Conservation (phyloP, 2,888 invertebrate species). For the Erebia palarica region DNA sequence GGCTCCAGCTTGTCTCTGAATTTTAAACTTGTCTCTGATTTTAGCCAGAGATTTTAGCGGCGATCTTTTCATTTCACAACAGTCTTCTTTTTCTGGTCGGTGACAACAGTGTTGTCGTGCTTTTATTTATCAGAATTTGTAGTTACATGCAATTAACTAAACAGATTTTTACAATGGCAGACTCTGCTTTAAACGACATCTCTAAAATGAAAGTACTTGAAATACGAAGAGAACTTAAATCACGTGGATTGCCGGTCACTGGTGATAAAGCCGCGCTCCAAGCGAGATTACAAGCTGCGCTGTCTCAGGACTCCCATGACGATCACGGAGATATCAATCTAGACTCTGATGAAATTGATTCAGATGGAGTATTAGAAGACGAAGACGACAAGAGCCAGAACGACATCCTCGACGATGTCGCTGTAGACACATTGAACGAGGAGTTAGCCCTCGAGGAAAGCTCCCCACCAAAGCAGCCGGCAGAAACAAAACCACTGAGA, state of each 20-base stretch:
- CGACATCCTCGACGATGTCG: conserved; percentile 68
- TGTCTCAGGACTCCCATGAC: conserved; percentile 71
- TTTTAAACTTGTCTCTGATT: too few species aligned
- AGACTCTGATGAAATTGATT: conserved; percentile 79
- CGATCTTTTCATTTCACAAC: too few species aligned
- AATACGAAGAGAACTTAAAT: conserved; percentile 90
- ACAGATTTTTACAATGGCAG: conserved; percentile 46
- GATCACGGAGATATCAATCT: conserved; percentile 70
- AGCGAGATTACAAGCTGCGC: conserved; percentile 86
- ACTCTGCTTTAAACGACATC: conserved; percentile 57
- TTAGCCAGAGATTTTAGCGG: too few species aligned
- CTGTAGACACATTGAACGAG: conserved; percentile 67
- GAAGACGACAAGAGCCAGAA: conserved; percentile 79
- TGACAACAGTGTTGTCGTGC: too few species aligned
- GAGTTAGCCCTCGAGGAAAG: conserved; percentile 59
- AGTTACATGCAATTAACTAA: background rate
- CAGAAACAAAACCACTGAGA: conserved; percentile 57
- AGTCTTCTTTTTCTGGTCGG: too few species aligned
- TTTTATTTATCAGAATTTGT: too few species aligned
- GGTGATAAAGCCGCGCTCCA: conserved; percentile 93
- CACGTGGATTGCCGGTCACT: conserved; percentile 86
- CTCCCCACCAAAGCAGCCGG: conserved; percentile 48
- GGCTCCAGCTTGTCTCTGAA: too few species aligned
- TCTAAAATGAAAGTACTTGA: conserved; percentile 89
- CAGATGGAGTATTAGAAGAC: conserved; percentile 77